Evolutionary conservation across 2,888 invertebrate genomes (phyloP), one percentile per base, ranked within the genome.

Genomic region (Chydorus sphaericus): DNA sequence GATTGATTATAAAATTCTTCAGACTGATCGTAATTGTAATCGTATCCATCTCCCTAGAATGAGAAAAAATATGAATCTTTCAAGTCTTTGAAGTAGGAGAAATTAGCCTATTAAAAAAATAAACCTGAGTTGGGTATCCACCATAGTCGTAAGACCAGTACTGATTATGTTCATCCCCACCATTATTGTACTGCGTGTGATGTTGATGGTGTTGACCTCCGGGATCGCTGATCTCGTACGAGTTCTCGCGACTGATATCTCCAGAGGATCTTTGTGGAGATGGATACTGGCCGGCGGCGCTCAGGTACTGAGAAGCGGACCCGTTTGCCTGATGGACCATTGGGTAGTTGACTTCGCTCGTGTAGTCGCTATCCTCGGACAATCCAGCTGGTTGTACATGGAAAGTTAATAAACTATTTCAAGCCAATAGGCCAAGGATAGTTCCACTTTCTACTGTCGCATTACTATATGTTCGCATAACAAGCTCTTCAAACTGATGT

Each of bases 301-400:
- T 77, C 60, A 84, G 77, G 70, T 85, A 88, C 75, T 92, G 92
- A 58, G 90, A 89, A 28, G 87, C 89, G 59, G 91, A 90, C 67
- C 86, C 86, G 75, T 92, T 93, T 65, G 90, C 81, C 69, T 89
- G 88, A 60, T 73, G 66, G 26, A 23, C 33, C 66, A 87, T 81
- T 54, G 92, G 93, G 75, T 86, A 93, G 76, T 92, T 93, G 66
- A 93, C 81, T 73, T 94, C 94, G 60, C 90, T 90, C 60, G 93
- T 94, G 74, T 94, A 94, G 75, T 94, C 94, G 64, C 91, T 91
- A 73, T 94, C 93, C 73, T 94, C 94, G 53, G 92, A 92, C 71
- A 92, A 87, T 58, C 92, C 90, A 70, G 90, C 90, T 88, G 77
- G 54, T n/a, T n/a, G n/a, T 37, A 16, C 18, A 4, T 16, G n/a